Base-by-base conservation (phyloP, 2,888 invertebrate species). In the Venustoraphidia nigricollis region DNA sequence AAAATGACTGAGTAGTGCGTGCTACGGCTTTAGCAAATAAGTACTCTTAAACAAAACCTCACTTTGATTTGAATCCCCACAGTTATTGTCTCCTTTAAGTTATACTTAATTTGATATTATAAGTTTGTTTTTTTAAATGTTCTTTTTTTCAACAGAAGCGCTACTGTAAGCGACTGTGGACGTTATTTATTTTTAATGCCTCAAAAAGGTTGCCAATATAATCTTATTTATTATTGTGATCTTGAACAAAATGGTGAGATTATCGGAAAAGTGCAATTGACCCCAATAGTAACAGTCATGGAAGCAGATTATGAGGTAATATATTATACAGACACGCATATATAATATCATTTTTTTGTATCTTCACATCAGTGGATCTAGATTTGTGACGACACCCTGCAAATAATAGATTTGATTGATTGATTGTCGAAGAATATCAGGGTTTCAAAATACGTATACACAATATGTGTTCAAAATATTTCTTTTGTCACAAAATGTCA, bases 251-350 rank as follows among this genome's bases (percentile, higher is more conserved):
- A 71, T 14, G 71, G 76, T 10, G 72, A 78, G 49, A 76, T 94
- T 51, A 64, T 60, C 39, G 79, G 75, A 35, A 76, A 75, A 59
- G 66, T 89, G 47, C 69, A 77, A 9, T 75, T 93, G 47, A 83
- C 79, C 46, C 83, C 87, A 64, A 76, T 97, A 54, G 83, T 96
- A 47, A 81, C 82, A 59, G 83, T 87, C 64, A 85, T 94, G 64
- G 92, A 94, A 66, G 89, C 93, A 1, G 94, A 94, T 66, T 96
- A 90, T 66, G 87, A 92, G 71, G 93, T 91, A 61, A 62, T 43
- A 43, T 39, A 10, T 35, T 41, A 37, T 39, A 41, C 17, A 17
- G 4, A 17, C 27, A 27, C 8, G 13, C 52, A 10, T 40, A 10
- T 40, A 41, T 36, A n/a, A 40, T 41, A 27, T 44, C 3, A 27